A percentile compares a stretch with the other conserved stretches of the same genome.
These are phyloP conservation scores for Chymomyza costata DNA, from an alignment of 1,140 invertebrate genomes.

Conservation along the genomic window DNA sequence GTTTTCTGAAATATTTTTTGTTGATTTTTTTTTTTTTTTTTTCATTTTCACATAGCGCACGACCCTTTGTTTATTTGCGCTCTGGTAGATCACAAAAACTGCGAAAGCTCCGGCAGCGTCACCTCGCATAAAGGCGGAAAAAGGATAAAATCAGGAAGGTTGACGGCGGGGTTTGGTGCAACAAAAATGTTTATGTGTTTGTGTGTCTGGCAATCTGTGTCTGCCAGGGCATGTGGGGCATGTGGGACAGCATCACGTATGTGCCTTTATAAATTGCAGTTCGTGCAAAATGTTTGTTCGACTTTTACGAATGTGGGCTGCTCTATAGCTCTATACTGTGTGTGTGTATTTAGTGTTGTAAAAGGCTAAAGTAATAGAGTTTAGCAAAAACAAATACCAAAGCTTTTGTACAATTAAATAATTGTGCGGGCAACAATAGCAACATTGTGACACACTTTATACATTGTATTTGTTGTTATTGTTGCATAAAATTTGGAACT, in stretches of 20 bases:
- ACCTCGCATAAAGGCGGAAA: slow-evolving; percentile 48
- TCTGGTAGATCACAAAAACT: slow-evolving; percentile 65
- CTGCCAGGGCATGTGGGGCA: background rate
- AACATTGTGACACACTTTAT: slow-evolving; percentile 28
- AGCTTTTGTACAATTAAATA: slow-evolving; percentile 51
- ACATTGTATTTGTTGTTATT: no score
- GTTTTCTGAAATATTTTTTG: slow-evolving; percentile 25
- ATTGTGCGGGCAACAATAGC: slow-evolving; percentile 28
- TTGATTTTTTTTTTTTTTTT: slow-evolving; percentile 35
- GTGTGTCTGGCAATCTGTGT: background rate
- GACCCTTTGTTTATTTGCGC: slow-evolving; percentile 69
- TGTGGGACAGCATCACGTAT: slow-evolving; percentile 39
- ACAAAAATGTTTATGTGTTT: slow-evolving; percentile 60
- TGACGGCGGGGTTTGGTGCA: no score
- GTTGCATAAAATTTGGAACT: no score
- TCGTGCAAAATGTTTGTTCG: slow-evolving; percentile 53
- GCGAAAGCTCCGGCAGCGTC: slow-evolving; percentile 35
- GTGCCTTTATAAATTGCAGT: slow-evolving; percentile 69
- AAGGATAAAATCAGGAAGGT: no score
- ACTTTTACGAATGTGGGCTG: slow-evolving; percentile 21
- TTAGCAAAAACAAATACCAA: slow-evolving; percentile 44
- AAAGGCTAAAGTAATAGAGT: slow-evolving; percentile 55
- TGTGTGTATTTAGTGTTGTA: slow-evolving; percentile 22
- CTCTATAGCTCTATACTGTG: no score
- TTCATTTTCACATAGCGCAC: slow-evolving; percentile 31